Evolutionary conservation across 92 coral and sea anemone genomes (phyloP).

Genomic region (Porites divaricata): DNA sequence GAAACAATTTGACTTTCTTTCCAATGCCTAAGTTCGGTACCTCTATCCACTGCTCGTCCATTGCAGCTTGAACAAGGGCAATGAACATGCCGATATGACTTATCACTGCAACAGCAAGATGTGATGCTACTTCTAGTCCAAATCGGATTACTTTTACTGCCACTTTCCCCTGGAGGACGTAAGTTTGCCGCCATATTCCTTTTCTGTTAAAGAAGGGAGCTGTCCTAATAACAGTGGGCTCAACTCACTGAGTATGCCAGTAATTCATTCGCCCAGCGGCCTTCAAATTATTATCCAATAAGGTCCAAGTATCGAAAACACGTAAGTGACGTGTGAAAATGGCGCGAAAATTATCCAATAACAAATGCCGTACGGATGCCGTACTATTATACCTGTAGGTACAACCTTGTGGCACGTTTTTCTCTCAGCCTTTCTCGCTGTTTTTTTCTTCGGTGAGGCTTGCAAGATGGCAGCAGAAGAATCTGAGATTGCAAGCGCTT

Average conservation of each 20-base stretch:
- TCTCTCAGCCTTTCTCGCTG: background rate
- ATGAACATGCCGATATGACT: conserved; percentile 71
- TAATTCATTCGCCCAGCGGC: conserved; percentile 31
- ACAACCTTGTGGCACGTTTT: conserved; percentile 19
- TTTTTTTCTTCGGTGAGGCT: background rate
- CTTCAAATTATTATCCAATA: conserved; percentile 30
- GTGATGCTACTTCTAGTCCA: conserved; percentile 46
- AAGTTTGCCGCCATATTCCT: conserved; percentile 1
- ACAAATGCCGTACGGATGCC: too few relatives aligned
- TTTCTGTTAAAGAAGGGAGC: background rate
- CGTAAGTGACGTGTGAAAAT: conserved; percentile 6
- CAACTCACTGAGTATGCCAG: conserved; percentile 2
- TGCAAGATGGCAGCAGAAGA: too few relatives aligned
- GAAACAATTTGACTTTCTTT: conserved; percentile 31
- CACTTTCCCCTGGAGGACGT: too few relatives aligned
- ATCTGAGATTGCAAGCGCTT: too few relatives aligned
- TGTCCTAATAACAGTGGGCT: too few relatives aligned
- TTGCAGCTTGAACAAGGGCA: conserved; percentile 70
- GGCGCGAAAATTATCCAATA: conserved; percentile 37
- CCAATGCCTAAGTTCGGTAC: conserved; percentile 76
- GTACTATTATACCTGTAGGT: conserved; percentile 3
- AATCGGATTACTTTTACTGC: background rate
- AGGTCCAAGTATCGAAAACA: conserved; percentile 16
- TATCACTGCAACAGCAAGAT: conserved; percentile 62
- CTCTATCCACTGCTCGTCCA: conserved; percentile 74